A percentile compares a stretch with the other conserved stretches of the same genome.
These are phyloP conservation scores for Diogma glabrata DNA, from an alignment of 2,888 invertebrate species.

Conservation along the genomic window DNA sequence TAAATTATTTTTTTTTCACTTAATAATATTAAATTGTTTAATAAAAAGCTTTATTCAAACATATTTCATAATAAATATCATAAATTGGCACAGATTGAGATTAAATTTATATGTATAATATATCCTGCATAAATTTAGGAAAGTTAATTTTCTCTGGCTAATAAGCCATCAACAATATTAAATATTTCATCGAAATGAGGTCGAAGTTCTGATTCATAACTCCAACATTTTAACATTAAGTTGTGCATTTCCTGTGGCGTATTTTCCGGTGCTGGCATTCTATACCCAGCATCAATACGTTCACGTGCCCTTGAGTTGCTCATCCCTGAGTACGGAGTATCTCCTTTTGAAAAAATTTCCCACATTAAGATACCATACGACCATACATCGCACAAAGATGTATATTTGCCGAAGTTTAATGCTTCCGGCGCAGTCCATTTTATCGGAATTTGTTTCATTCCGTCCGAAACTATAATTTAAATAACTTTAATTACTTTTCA, in stretches of 20 bases:
- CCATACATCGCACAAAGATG: constrained; percentile 93
- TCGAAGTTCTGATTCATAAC: constrained; percentile 80
- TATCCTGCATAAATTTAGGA: too few species aligned
- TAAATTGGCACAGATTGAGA: too few species aligned
- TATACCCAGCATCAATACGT: constrained; percentile 84
- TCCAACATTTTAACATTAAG: constrained; percentile 88
- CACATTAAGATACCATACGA: constrained; percentile 92
- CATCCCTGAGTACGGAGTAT: constrained; percentile 87
- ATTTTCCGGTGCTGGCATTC: constrained; percentile 84
- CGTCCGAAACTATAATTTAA: constrained; percentile 62
- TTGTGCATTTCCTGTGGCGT: constrained; percentile 83
- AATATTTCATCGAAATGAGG: constrained; percentile 87
- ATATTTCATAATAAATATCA: too few species aligned
- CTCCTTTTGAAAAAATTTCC: constrained; percentile 92
- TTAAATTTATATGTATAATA: too few species aligned
- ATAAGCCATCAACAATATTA: constrained; percentile 59
- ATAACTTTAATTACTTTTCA: background rate
- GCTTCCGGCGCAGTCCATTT: constrained; percentile 99
- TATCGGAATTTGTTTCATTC: constrained; percentile 97
- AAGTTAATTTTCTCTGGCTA: constrained; percentile 23
- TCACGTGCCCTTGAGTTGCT: constrained; percentile 89
- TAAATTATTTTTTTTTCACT: too few species aligned
- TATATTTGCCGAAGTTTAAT: constrained; percentile 92
- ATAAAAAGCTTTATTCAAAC: too few species aligned
- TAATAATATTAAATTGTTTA: too few species aligned